Evolutionary conservation across 2,113 vertebrate species (phyloP).

Genomic region (Callocephalon fimbriatum): DNA sequence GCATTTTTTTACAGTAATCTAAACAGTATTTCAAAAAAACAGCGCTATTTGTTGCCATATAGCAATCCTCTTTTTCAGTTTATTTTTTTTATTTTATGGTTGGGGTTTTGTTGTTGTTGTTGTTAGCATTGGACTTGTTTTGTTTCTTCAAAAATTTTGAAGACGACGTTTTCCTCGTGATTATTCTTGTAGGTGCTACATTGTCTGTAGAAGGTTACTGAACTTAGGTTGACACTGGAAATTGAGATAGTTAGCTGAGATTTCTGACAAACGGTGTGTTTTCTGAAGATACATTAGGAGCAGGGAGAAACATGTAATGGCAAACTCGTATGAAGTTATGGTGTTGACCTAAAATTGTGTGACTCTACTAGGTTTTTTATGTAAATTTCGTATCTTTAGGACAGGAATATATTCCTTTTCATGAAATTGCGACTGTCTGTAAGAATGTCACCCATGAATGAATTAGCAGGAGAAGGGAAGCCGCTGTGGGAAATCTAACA

Average conservation of each 20-base stretch:
- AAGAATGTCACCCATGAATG: neutral
- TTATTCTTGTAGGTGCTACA: neutral
- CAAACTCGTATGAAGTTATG: neutral
- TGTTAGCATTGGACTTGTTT: neutral
- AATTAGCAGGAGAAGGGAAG: neutral
- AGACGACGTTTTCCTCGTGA: neutral
- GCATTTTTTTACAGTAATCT: neutral
- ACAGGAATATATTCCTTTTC: neutral
- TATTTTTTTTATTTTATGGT: neutral
- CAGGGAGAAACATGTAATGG: neutral
- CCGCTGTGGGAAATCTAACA: neutral
- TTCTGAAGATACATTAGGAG: neutral
- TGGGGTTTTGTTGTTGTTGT: neutral
- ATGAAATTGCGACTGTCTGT: neutral
- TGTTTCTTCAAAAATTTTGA: neutral
- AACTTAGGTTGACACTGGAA: neutral
- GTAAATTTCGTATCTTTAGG: neutral
- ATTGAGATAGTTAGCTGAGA: slow-evolving; percentile 3
- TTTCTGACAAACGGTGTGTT: neutral
- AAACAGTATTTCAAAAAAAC: neutral
- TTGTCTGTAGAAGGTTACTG: neutral
- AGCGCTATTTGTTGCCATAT: neutral
- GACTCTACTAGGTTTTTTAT: neutral
- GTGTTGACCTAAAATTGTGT: neutral
- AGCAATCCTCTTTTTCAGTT: neutral